Evolutionary conservation across 1,140 invertebrate genomes (phyloP).

Genomic region (Drosophila fuyamai): DNA sequence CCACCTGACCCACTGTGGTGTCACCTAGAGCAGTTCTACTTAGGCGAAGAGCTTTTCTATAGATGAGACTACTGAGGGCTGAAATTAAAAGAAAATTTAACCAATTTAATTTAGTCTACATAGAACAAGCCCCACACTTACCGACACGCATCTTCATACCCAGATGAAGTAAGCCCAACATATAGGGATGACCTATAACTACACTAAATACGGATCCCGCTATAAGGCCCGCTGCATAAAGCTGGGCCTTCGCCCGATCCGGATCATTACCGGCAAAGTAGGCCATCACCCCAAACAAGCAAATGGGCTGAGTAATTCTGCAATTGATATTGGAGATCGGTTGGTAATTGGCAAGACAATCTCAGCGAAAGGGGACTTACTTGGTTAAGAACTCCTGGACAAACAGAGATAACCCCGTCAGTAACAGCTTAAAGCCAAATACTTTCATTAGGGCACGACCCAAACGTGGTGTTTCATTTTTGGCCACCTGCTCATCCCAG

Average conservation of each 20-base stretch:
- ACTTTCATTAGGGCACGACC: constrained; percentile 47
- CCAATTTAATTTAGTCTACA: too few species aligned
- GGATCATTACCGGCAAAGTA: constrained; percentile 63
- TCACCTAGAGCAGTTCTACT: constrained; percentile 89
- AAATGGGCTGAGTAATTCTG: constrained; percentile 69
- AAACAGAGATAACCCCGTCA: constrained; percentile 36
- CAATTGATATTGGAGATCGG: background rate
- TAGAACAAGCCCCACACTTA: constrained; percentile 6
- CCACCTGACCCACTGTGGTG: constrained; percentile 92
- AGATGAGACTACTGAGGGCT: constrained; percentile 89
- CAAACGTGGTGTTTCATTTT: constrained; percentile 55
- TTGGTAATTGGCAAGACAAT: background rate
- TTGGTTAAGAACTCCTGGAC: constrained; percentile 62
- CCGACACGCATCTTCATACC: constrained; percentile 83
- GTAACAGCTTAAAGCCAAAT: constrained; percentile 54
- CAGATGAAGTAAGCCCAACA: constrained; percentile 86
- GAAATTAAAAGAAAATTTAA: background rate
- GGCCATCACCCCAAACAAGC: constrained; percentile 61
- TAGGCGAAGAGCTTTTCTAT: constrained; percentile 88
- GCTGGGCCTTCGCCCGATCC: constrained; percentile 84
- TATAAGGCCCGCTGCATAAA: constrained; percentile 87
- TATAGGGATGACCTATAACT: constrained; percentile 87
- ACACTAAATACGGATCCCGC: constrained; percentile 85
- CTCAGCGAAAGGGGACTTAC: background rate
- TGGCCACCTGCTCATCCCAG: constrained; percentile 64